These are phyloP conservation scores for Polypterus bichir DNA, from an alignment of 2,113 vertebrate genomes.

Conservation along the genomic window DNA sequence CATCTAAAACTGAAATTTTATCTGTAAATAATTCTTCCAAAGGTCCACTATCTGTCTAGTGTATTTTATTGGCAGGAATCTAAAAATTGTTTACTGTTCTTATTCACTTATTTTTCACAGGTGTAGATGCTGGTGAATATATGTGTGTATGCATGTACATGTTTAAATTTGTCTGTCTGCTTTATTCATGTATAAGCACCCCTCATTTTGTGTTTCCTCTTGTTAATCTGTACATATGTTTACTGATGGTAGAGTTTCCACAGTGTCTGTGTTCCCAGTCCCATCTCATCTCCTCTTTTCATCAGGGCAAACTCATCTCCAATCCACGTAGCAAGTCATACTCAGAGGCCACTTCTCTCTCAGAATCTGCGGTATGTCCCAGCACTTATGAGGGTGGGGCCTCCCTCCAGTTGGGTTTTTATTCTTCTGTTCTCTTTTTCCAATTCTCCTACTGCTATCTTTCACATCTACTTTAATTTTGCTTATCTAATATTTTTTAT, in stretches of 20 bases:
- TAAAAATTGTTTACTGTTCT: background rate
- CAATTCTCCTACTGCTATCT: background rate
- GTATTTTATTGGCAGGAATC: too few species aligned
- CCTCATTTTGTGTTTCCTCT: background rate
- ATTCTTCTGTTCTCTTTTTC: constrained; percentile 5
- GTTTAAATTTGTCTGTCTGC: background rate
- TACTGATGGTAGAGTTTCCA: constrained; percentile 20
- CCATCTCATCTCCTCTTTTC: constrained; percentile 62
- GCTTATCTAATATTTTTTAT: background rate
- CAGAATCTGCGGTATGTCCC: constrained; percentile 68
- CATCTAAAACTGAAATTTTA: too few species aligned
- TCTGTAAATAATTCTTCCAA: too few species aligned
- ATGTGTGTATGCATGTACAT: constrained; percentile 19
- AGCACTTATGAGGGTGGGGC: constrained; percentile 30
- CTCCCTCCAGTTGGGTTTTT: constrained; percentile 23
- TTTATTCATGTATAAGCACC: background rate
- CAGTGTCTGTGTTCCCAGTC: constrained; percentile 28
- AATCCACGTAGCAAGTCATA: constrained; percentile 61
- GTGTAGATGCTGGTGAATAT: background rate
- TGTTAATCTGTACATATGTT: constrained; percentile 13
- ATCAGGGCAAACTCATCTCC: constrained; percentile 66
- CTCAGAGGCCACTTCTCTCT: constrained; percentile 55
- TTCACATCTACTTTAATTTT: background rate
- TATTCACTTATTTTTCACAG: background rate
- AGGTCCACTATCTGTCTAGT: too few species aligned